Evolutionary conservation across 2,888 invertebrate genomes (phyloP), one percentile per base, ranked within the genome.

Genomic region (Volucella inflata): DNA sequence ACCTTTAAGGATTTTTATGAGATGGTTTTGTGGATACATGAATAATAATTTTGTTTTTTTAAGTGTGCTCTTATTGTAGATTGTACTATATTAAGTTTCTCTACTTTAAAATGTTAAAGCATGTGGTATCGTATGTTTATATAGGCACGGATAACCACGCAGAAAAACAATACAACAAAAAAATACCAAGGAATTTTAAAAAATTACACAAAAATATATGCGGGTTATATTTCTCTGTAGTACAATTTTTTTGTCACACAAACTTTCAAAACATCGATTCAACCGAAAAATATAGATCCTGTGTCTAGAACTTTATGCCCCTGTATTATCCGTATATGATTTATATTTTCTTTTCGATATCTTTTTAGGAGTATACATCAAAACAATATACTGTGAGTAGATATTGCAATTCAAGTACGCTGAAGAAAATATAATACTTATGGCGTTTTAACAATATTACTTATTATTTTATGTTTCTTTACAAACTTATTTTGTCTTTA

Each of bases 301-400:
- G 62, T 77, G 72, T 60, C 42, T 74, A 74, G 65, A 60, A 65
- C 50, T 59, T 82, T 21, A 38, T 87, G 75, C 60, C 51, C 64
- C 71, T 51, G 70, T 62, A 79, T 68, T 87, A 50, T 83, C 71
- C 76, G 57, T 78, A 84, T 68, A 71, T 79, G 65, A 79, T 76
- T 90, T 88, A 89, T 88, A 87, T 88, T 88, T 87, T 88, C 88
- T 89, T 89, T 87, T 88, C 88, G 87, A 88, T 88, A 80, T 89
- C 88, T 89, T 88, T 90, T 89, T 91, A 91, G 91, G 91, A 91
- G 89, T 91, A 91, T 91, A 91, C 91, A 90, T 88, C 91, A 89
- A 91, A 91, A 88, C 91, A 91, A 90, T 91, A 91, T 91, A 91
- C 91, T 91, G 91, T 91, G 91, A 91, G 91, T 91, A 91, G 90